phyloP scores from a whole-genome alignment of 2,888 invertebrate species.

The Germaria angustata region DNA sequence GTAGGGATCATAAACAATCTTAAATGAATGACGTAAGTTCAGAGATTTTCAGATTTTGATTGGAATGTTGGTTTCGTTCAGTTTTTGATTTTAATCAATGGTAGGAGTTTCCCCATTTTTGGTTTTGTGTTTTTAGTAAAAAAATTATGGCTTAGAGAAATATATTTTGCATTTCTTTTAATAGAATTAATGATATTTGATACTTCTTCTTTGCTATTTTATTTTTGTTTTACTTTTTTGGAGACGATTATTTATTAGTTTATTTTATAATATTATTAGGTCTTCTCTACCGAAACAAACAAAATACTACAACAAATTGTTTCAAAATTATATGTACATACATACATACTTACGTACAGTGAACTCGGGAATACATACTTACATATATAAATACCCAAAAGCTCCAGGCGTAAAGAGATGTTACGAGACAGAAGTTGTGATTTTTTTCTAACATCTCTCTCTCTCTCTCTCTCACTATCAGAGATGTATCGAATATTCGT shows the following conservation, averaged over 20 bases:
- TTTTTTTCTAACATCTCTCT: no score
- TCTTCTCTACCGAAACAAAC: not conserved
- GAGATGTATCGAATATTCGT: no score
- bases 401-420: no score
- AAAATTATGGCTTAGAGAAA: no score
- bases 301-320: no score
- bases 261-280: constrained; percentile 21
- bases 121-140: not conserved
- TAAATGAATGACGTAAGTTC: constrained; percentile 71
- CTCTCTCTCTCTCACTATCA: no score
- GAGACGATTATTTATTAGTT: constrained; percentile 46
- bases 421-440: no score
- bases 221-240: constrained; percentile 5
- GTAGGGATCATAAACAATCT: constrained; percentile 10
- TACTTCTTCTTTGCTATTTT: constrained; percentile 33
- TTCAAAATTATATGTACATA: not conserved
- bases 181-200: not conserved
- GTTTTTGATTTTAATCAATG: not conserved
- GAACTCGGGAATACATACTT: no score
- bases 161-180: not conserved
- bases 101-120: constrained; percentile 30
- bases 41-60: constrained; percentile 1
- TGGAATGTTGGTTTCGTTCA: not conserved
- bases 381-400: no score
- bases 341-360: not conserved